These are phyloP conservation scores for Pan troglodytes DNA, from an alignment of 2,113 vertebrate species.

Conservation along the genomic window DNA sequence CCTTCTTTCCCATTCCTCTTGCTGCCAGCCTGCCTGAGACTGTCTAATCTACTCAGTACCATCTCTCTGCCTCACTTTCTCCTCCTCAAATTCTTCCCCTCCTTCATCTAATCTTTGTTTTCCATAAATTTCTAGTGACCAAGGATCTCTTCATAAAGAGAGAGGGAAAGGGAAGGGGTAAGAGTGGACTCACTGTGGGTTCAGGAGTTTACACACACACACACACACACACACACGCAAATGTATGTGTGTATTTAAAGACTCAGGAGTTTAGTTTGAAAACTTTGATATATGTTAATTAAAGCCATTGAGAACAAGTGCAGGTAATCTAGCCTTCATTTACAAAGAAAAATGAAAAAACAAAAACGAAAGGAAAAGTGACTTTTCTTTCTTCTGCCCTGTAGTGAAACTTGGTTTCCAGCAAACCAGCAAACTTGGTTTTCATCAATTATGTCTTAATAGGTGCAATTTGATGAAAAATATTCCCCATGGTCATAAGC, in stretches of 20 bases:
- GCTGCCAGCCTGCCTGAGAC: neutral
- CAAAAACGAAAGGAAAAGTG: neutral
- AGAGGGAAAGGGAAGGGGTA: neutral
- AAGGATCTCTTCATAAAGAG: neutral
- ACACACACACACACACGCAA: neutral
- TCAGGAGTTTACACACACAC: neutral
- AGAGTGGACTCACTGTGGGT: neutral
- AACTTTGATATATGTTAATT: neutral
- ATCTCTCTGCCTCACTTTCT: neutral
- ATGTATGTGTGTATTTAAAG: neutral
- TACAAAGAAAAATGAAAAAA: constrained; percentile 30
- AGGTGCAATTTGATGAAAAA: neutral
- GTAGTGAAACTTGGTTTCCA: constrained; percentile 26
- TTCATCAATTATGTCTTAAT: constrained; percentile 41
- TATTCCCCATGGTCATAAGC: neutral
- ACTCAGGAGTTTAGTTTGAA: neutral
- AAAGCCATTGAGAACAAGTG: constrained; percentile 27
- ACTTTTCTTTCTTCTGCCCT: neutral
- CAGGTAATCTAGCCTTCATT: neutral
- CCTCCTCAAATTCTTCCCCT: neutral
- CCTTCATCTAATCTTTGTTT: neutral
- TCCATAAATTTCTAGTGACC: neutral
- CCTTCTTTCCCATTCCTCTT: neutral
- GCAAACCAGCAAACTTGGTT: neutral
- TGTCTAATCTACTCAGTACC: fast-evolving